Evolutionary conservation across 2,113 vertebrate genomes (phyloP).

Genomic region (Siniperca knerii): DNA sequence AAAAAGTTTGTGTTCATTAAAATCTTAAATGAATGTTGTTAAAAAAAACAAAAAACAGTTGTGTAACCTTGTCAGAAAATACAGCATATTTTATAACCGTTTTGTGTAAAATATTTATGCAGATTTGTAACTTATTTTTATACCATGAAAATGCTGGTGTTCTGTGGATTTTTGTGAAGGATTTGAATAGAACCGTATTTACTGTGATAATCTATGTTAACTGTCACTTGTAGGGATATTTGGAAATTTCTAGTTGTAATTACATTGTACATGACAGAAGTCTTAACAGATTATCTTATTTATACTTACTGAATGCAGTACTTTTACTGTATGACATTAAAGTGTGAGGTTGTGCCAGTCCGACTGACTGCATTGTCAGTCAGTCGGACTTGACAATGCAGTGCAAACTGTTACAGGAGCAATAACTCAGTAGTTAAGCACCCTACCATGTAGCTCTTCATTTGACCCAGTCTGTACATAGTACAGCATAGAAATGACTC

Average conservation of each 20-base stretch:
- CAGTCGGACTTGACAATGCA: slow-evolving; percentile 11
- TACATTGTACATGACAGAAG: slow-evolving; percentile 37
- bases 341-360: slow-evolving; percentile 27
- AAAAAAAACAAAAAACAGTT: slow-evolving; percentile 34
- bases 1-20: slow-evolving; percentile 38
- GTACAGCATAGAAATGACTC: slow-evolving; percentile 7
- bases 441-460: slow-evolving; percentile 36
- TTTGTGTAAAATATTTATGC: slow-evolving; percentile 93
- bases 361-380: no score
- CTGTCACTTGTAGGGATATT: slow-evolving; percentile 48
- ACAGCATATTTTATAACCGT: slow-evolving; percentile 77
- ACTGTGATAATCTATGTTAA: slow-evolving; percentile 68
- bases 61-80: slow-evolving; percentile 60
- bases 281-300: slow-evolving; percentile 59
- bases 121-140: slow-evolving; percentile 99
- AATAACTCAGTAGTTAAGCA: slow-evolving; percentile 40
- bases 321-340: slow-evolving; percentile 43
- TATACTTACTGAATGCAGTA: slow-evolving; percentile 62
- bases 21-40: slow-evolving; percentile 55
- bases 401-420: slow-evolving; percentile 51
- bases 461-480: slow-evolving; percentile 8
- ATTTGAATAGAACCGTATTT: slow-evolving; percentile 63
- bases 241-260: slow-evolving; percentile 51
- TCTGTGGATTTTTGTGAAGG: slow-evolving; percentile 86
- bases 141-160: slow-evolving; percentile 88